Percentiles rank a stretch among this genome's conserved stretches.
Evolutionary conservation across 1,140 invertebrate genomes (phyloP).

Genomic region (Adoxophyes honmai): DNA sequence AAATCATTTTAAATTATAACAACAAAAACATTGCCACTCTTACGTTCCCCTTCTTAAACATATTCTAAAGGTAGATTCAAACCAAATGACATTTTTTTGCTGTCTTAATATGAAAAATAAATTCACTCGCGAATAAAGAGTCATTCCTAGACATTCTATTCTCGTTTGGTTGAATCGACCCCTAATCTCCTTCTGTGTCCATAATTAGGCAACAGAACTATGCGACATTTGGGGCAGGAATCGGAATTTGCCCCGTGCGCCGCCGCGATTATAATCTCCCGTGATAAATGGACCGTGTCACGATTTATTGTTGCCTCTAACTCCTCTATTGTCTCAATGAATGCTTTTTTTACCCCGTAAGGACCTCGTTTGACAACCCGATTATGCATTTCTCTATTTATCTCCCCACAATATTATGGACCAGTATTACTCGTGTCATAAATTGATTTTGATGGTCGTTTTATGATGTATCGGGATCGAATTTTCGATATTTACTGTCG

Average conservation of each 20-base stretch:
- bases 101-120: too few species aligned
- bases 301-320: conserved; percentile 67
- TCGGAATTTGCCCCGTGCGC: conserved; percentile 17
- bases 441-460: conserved; percentile 71
- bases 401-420: conserved; percentile 37
- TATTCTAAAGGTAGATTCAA: too few species aligned
- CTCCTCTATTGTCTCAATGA: conserved; percentile 74
- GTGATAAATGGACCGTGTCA: conserved; percentile 72
- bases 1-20: too few species aligned
- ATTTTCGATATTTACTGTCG: conserved; percentile 56
- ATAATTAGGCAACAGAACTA: conserved; percentile 12
- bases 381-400: conserved; percentile 43
- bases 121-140: too few species aligned
- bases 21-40: too few species aligned
- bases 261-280: conserved; percentile 60
- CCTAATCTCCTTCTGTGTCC: background rate
- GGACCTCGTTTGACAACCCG: conserved; percentile 60
- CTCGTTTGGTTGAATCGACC: too few species aligned
- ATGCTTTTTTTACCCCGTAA: conserved; percentile 74
- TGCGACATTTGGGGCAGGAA: conserved; percentile 7
- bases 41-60: too few species aligned
- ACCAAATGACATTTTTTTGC: too few species aligned
- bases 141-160: too few species aligned
- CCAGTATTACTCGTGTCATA: conserved; percentile 55
- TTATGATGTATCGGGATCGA: conserved; percentile 57